Evolutionary conservation across 2,797 vertebrate genomes (phyloP).

Genomic region (Octomys mimax): DNA sequence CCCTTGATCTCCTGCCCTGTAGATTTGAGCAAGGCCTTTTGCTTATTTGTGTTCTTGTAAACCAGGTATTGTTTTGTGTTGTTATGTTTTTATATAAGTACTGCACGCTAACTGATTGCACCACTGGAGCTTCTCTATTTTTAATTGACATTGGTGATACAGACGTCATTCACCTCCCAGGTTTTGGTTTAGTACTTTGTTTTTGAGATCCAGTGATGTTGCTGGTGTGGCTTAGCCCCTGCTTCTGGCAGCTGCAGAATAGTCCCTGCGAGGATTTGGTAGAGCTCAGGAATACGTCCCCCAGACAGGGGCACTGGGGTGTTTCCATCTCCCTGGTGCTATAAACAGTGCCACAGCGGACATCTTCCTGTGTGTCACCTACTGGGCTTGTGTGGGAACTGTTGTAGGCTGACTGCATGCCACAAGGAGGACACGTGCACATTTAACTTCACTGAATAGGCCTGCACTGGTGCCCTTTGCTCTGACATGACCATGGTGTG

Average conservation of each 20-base stretch:
- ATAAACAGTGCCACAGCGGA: background rate
- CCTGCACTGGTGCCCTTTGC: background rate
- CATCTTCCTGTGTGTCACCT: background rate
- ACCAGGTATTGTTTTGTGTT: background rate
- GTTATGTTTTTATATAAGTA: background rate
- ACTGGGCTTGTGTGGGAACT: background rate
- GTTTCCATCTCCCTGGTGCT: background rate
- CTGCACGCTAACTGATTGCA: no score
- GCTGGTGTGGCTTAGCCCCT: background rate
- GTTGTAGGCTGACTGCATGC: background rate
- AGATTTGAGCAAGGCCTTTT: background rate
- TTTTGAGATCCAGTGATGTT: background rate
- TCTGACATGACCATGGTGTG: background rate
- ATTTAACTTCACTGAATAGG: background rate
- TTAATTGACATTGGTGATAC: background rate
- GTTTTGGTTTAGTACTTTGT: background rate
- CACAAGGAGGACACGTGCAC: background rate
- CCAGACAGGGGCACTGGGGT: background rate
- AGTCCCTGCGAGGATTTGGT: background rate
- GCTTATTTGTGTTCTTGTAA: background rate
- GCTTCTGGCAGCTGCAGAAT: background rate
- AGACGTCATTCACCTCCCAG: no score
- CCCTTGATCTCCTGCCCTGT: background rate
- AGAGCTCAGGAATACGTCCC: background rate
- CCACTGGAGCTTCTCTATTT: background rate